These are phyloP conservation scores for Myiopsitta monachus DNA, from an alignment of 2,113 vertebrate genomes.

Conservation along the genomic window DNA sequence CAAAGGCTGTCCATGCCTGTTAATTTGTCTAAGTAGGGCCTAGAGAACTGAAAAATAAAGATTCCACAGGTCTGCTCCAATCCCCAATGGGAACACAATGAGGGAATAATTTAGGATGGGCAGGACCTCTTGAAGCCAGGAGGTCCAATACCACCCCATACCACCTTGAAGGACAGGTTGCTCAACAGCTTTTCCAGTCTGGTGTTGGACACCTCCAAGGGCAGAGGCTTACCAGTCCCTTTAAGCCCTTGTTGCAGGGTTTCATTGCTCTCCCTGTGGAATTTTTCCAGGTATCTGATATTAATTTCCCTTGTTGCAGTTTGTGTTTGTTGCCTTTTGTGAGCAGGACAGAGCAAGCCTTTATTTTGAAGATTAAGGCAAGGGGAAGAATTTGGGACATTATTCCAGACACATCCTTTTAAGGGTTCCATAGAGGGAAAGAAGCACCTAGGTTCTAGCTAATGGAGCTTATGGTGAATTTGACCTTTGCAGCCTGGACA, in stretches of 20 bases:
- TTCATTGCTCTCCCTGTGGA: not conserved
- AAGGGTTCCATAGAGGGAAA: not conserved
- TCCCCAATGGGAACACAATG: not conserved
- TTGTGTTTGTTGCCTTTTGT: not conserved
- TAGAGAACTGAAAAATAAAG: not conserved
- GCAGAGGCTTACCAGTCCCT: not conserved
- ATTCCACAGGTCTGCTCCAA: not conserved
- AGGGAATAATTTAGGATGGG: not conserved
- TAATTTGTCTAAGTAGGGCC: not conserved
- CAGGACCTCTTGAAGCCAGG: not conserved
- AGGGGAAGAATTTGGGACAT: not conserved
- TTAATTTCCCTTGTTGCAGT: not conserved
- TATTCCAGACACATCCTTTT: not conserved
- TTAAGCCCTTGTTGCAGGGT: not conserved
- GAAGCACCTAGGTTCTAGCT: not conserved
- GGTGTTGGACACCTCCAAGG: not conserved
- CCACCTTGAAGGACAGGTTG: not conserved
- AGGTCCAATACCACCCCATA: not conserved
- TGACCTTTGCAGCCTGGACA: not conserved
- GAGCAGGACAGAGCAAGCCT: not conserved
- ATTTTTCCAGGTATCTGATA: not conserved
- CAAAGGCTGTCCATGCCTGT: not conserved
- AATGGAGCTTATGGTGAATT: rapidly evolving
- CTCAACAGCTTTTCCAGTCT: not conserved
- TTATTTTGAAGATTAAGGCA: not conserved